Percentiles rank a stretch among this genome's conserved stretches.
phyloP scores from a whole-genome alignment of 2,113 vertebrate genomes.

The Neopipo cinnamomea region DNA sequence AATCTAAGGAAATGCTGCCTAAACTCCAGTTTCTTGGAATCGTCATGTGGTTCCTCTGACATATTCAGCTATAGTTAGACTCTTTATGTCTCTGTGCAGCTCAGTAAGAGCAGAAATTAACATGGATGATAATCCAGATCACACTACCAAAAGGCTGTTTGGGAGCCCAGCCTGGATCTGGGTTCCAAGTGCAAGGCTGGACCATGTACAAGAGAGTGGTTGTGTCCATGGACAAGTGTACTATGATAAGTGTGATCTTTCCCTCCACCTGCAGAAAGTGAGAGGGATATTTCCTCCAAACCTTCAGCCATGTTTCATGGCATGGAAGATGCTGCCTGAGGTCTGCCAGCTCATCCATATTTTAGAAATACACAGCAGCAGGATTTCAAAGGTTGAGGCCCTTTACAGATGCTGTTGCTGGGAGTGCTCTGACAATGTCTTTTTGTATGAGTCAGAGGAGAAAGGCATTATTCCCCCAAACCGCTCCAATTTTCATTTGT shows the following conservation, averaged over 20 bases:
- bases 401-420: not conserved
- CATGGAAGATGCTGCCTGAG: not conserved
- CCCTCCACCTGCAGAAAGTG: not conserved
- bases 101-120: not conserved
- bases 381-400: not conserved
- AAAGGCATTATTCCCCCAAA: not conserved
- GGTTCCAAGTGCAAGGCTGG: not conserved
- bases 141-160: not conserved
- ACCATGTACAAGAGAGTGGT: not conserved
- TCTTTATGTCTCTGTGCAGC: not conserved
- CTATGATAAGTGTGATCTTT: not conserved
- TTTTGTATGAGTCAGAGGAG: not conserved
- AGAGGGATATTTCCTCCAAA: not conserved
- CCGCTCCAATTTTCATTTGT: not conserved
- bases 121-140: not conserved
- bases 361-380: not conserved
- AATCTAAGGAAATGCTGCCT: not conserved
- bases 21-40: not conserved
- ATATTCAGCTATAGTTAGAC: not conserved
- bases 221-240: not conserved
- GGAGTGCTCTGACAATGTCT: not conserved
- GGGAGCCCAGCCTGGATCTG: not conserved
- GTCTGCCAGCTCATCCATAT: not conserved
- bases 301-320: not conserved
- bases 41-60: not conserved